Evolutionary conservation across 2,113 vertebrate species (phyloP), one percentile per base, ranked within the genome.

Genomic region (Thinocorus orbignyianus): DNA sequence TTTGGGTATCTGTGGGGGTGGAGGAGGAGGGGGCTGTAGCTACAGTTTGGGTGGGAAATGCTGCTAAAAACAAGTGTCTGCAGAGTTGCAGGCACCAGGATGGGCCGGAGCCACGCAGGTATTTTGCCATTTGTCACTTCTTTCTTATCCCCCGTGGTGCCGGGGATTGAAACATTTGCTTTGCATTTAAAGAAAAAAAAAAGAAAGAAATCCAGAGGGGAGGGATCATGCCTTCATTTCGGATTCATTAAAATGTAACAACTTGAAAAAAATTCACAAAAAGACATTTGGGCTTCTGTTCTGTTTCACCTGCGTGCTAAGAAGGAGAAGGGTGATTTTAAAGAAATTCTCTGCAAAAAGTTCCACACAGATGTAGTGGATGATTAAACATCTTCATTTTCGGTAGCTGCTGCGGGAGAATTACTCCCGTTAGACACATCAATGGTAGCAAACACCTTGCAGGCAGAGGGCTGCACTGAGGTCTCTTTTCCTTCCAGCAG

Each of bases 301-400:
- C 76, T 39, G 42, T 58, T 93, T 54, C 60, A 49, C 55, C 60
- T 37, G n/a, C 37, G 42, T 3, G 16, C 2, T 9, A 16, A 48
- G 13, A 84, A 78, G 76, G 68, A 83, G 72, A 92, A 92, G 83
- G 69, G 77, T 1, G 0, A 71, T 81, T 89, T 86, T 22, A 58
- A 81, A 89, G 65, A 78, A 44, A 86, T 74, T 23, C 37, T 61
- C 80, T 55, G 88, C 69, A 41, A 64, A 70, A 93, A 55, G 60
- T 71, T 83, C 80, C 79, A 33, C 39, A 7, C 2, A 13, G 88
- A 85, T 78, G 71, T 13, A 48, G 48, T 3, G 5, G 92, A 90
- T 93, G 93, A 96, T 92, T 86, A 92, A 93, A 91, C 69, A 95
- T 93, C 92, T 93, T 90, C 96, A 93, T 92, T 92, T 94, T 10